Conservation (phyloP, 2,888 invertebrate species). For the Chouioia cunea region DNA sequence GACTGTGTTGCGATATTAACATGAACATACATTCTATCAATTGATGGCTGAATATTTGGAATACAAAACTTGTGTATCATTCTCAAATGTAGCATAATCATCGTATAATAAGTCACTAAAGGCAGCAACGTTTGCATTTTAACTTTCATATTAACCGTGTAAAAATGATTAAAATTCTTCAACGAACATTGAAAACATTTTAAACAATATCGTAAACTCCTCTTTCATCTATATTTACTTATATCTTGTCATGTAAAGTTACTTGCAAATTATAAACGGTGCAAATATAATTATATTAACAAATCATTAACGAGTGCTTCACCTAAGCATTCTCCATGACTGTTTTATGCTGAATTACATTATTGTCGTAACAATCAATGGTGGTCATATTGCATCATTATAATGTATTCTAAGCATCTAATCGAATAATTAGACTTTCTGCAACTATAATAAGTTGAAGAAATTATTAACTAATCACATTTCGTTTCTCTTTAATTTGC, state of each 20-base stretch:
- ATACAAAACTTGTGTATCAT: too few relatives aligned
- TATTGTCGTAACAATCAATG: conserved; percentile 32
- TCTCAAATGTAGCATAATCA: too few relatives aligned
- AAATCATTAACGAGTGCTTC: conserved; percentile 19
- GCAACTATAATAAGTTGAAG: not conserved
- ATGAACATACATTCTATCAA: too few relatives aligned
- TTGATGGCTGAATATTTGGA: too few relatives aligned
- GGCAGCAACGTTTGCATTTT: conserved; percentile 13
- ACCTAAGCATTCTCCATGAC: conserved; percentile 33
- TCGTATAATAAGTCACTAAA: too few relatives aligned
- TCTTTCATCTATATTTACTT: not conserved
- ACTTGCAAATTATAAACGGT: conserved; percentile 36
- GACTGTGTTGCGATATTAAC: not conserved
- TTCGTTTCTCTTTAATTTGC: not conserved
- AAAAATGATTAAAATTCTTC: not conserved
- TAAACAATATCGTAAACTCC: too few relatives aligned
- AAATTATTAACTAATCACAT: conserved; percentile 7
- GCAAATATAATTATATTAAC: conserved; percentile 33
- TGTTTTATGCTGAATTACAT: conserved; percentile 36
- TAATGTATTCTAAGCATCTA: conserved; percentile 5
- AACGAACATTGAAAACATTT: too few relatives aligned
- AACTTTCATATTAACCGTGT: conserved; percentile 3
- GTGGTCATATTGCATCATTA: conserved; percentile 41
- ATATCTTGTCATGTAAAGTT: conserved; percentile 21
- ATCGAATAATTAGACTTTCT: not conserved